These are phyloP conservation scores for Nemotelus nigrinus DNA, from an alignment of 2,888 invertebrate species.

Conservation along the genomic window DNA sequence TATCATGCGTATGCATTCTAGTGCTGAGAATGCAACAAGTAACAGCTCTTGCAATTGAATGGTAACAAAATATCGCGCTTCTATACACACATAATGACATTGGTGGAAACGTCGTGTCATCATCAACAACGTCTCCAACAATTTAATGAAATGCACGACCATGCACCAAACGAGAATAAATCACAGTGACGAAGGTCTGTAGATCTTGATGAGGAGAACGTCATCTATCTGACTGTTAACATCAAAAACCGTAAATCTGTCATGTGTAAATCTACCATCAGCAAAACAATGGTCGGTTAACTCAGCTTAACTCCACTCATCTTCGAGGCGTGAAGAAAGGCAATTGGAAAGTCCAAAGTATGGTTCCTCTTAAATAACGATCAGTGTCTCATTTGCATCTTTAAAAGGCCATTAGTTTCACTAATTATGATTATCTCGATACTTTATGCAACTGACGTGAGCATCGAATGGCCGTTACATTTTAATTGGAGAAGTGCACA, in stretches of 20 bases:
- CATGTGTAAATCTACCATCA: constrained; percentile 20
- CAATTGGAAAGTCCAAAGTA: background rate
- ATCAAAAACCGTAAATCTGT: constrained; percentile 41
- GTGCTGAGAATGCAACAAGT: too few species aligned
- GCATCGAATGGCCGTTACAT: background rate
- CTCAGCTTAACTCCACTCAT: background rate
- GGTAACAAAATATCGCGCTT: background rate
- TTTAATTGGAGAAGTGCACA: background rate
- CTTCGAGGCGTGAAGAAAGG: constrained; percentile 11
- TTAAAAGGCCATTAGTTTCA: constrained; percentile 33
- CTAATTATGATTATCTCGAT: constrained; percentile 33
- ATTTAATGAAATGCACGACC: constrained; percentile 27
- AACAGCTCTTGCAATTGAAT: constrained; percentile 11
- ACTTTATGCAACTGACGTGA: background rate
- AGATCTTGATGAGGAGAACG: constrained; percentile 5
- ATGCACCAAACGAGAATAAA: constrained; percentile 25
- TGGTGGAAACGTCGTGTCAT: constrained; percentile 1
- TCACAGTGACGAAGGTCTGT: constrained; percentile 32
- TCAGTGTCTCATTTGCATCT: constrained; percentile 42
- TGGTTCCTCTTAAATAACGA: constrained; percentile 29
- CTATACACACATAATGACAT: background rate
- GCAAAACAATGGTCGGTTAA: constrained; percentile 37
- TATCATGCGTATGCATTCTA: too few species aligned
- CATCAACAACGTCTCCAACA: constrained; percentile 6
- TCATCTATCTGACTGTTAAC: constrained; percentile 6